Evolutionary conservation across 2,888 invertebrate species (phyloP).

Genomic region (Crossocerus cetratus): DNA sequence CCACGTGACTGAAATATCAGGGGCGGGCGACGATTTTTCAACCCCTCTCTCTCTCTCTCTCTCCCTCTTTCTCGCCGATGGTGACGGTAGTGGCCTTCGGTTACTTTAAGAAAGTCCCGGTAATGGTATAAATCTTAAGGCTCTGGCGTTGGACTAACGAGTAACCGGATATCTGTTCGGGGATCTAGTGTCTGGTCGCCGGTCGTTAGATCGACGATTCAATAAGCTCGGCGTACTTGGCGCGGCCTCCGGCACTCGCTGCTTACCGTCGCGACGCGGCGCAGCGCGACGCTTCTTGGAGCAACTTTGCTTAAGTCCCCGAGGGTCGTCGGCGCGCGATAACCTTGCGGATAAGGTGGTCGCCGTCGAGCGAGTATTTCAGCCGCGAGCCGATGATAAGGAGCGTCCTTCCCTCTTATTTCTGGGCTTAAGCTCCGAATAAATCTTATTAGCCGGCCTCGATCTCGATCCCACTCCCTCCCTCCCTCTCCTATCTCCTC

Average conservation of each 20-base stretch:
- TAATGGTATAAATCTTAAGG: constrained; percentile 66
- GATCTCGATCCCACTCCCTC: too few relatives aligned
- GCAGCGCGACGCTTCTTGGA: constrained; percentile 25
- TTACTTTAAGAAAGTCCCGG: constrained; percentile 54
- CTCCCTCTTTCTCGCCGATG: too few relatives aligned
- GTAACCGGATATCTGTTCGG: constrained; percentile 63
- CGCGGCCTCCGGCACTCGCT: constrained; percentile 31
- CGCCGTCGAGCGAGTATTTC: constrained; percentile 60
- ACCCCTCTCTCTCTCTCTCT: too few relatives aligned
- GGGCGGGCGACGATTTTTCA: constrained; percentile 20
- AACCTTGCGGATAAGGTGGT: constrained; percentile 65
- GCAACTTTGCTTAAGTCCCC: constrained; percentile 66
- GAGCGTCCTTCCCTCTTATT: constrained; percentile 42
- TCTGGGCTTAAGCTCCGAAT: constrained; percentile 52
- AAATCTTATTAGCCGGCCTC: constrained; percentile 55
- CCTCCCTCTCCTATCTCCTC: too few relatives aligned
- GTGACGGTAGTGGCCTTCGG: constrained; percentile 13
- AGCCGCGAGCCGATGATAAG: constrained; percentile 62
- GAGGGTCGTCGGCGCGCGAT: constrained; percentile 61
- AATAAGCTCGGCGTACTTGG: constrained; percentile 58
- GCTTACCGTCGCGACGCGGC: constrained; percentile 7
- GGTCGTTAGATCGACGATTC: constrained; percentile 65
- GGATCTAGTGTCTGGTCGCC: constrained; percentile 62
- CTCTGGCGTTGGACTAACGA: constrained; percentile 55
- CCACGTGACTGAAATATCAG: not conserved